phyloP scores from a whole-genome alignment of 2,888 invertebrate species.

The Tillus elongatus region DNA sequence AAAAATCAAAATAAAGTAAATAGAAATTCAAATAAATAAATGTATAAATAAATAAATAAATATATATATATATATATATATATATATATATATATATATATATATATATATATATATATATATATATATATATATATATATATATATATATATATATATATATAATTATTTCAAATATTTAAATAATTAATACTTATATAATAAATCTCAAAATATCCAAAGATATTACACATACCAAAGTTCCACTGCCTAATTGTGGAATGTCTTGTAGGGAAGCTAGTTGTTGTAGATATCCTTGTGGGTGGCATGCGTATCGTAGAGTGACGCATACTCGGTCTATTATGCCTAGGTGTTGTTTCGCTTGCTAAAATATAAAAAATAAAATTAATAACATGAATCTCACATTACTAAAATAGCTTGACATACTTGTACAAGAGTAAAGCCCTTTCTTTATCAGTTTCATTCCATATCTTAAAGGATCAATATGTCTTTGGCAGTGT shows the following conservation, averaged over 20 bases:
- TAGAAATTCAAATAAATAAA: neutral
- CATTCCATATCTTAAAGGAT: slow-evolving; percentile 54
- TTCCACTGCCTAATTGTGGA: slow-evolving; percentile 30
- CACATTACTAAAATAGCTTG: neutral
- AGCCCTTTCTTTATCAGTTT: slow-evolving; percentile 45
- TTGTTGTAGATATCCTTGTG: slow-evolving; percentile 15
- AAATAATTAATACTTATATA: too few relatives aligned
- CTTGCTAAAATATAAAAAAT: slow-evolving; percentile 12
- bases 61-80: too few relatives aligned
- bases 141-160: too few relatives aligned
- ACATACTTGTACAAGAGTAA: slow-evolving; percentile 29
- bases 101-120: too few relatives aligned
- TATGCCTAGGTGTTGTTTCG: slow-evolving; percentile 10
- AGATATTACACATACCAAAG: slow-evolving; percentile 16
- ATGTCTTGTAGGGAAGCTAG: slow-evolving; percentile 17
- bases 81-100: too few relatives aligned
- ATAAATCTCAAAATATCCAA: neutral
- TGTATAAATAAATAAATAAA: neutral
- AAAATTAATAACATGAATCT: slow-evolving; percentile 7
- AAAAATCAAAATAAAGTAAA: too few relatives aligned
- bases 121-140: too few relatives aligned
- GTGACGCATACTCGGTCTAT: slow-evolving; percentile 8
- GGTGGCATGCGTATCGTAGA: slow-evolving; percentile 13
- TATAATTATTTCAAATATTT: too few relatives aligned
- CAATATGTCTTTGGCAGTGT: slow-evolving; percentile 52